These are phyloP conservation scores for Sycobia sp. DNA, from an alignment of 1,140 invertebrate species.

Conservation along the genomic window DNA sequence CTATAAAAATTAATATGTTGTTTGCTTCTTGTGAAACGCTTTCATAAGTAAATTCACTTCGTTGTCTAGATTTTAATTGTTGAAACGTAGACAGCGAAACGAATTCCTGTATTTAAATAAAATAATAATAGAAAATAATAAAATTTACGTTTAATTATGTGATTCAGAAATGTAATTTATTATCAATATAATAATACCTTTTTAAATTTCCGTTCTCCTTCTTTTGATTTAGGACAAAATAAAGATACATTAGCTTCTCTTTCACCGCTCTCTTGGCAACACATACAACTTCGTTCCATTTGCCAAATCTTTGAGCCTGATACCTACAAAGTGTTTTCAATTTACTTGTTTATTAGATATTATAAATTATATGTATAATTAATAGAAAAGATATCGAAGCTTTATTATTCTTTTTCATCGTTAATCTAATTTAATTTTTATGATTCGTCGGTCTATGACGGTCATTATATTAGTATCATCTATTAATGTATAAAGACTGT, in stretches of 20 bases:
- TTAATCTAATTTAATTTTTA: no score
- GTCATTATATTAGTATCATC: no score
- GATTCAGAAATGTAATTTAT: no score
- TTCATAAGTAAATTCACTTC: no score
- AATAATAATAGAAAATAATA: no score
- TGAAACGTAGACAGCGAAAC: no score
- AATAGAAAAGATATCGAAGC: neutral
- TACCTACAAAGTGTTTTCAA: constrained; percentile 66
- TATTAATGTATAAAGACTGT: no score
- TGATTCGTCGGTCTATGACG: neutral
- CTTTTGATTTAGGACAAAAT: constrained; percentile 86
- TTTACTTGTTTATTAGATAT: neutral
- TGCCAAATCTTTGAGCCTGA: constrained; percentile 96
- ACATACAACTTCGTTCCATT: constrained; percentile 93
- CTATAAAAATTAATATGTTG: no score
- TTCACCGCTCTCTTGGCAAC: constrained; percentile 92
- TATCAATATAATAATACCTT: constrained; percentile 73
- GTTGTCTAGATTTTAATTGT: no score
- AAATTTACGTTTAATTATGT: no score
- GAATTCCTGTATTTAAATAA: no score
- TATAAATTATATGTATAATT: neutral
- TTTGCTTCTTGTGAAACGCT: no score
- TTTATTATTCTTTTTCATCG: neutral
- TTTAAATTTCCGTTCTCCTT: constrained; percentile 82
- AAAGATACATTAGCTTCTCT: constrained; percentile 86